Base-by-base conservation (phyloP, 2,888 invertebrate genomes). In the Ornithoptera priamus region DNA sequence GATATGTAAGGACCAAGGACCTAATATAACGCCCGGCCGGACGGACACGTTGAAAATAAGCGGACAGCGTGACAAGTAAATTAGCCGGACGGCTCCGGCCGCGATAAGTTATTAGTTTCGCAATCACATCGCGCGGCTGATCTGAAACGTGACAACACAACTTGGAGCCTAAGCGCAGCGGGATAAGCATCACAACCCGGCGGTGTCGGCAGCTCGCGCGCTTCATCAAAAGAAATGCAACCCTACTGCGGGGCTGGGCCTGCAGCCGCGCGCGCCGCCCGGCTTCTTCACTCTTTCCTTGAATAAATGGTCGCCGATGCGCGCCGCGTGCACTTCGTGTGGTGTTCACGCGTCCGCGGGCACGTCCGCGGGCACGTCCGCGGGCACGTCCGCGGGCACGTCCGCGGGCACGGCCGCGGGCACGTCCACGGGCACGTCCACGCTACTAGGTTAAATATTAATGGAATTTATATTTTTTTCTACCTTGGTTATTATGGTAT, bases 221-320 rank as follows among this genome's bases (percentile, higher is more conserved):
- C n/a, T 1, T 68, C 73, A 68, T 67, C 70, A 67, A 71, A 72
- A 30, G 62, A 71, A 67, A 68, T 70, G 71, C 66, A 68, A 64
- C 71, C 62, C 50, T 72, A 72, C 59, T 15, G 39, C 39, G 10
- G 10, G 10, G 30, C 30, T 17, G 15, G 22, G 22, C 22, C 22
- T 22, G 22, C 22, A 22, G 22, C 22, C 22, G 22, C 22, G 22
- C 22, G 77, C 79, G 78, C 24, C 4, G 30, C 30, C 30, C 4
- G 30, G 30, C 30, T 30, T 3, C 30, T 30, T 3, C 3, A 78
- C 78, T 78, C 71, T 80, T 75, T 76, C 77, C 80, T 83, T 78
- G 83, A 85, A 89, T 89, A 88, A 89, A 89, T 88, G 88, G 89
- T 89, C 88, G 81, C 83, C 84, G 84, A 86, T 87, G 84, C 82